phyloP scores from a whole-genome alignment of 2,797 vertebrate species.

The Momotus momota region DNA sequence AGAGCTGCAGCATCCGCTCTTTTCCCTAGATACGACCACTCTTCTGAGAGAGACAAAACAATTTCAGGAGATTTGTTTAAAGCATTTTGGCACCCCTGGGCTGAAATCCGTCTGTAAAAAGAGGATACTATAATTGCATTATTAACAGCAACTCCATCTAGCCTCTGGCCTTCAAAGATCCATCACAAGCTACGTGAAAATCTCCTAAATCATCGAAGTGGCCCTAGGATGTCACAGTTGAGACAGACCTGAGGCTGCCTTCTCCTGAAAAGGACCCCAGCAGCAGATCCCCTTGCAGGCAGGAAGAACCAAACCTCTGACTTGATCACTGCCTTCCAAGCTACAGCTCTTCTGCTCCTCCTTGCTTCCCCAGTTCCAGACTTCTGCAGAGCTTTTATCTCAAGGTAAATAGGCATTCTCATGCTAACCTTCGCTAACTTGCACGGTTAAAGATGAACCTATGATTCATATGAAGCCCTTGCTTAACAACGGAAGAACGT shows the following conservation, averaged over 20 bases:
- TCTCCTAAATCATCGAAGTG: not conserved
- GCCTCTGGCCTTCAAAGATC: not conserved
- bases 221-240: not conserved
- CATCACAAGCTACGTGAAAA: not conserved
- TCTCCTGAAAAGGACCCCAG: not conserved
- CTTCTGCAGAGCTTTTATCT: not conserved
- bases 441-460: not conserved
- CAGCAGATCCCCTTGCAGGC: not conserved
- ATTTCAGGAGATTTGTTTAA: not conserved
- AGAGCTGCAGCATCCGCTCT: not conserved
- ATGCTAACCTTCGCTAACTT: not conserved
- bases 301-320: not conserved
- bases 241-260: not conserved
- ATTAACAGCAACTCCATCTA: conserved; percentile 12
- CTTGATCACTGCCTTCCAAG: not conserved
- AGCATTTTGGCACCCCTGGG: not conserved
- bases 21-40: not conserved
- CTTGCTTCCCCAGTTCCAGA: not conserved
- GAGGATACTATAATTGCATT: not conserved
- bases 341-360: not conserved
- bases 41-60: not conserved
- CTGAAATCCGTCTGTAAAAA: not conserved
- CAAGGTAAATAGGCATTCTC: conserved; percentile 3
- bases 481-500: conserved; percentile 13
- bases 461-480: conserved; percentile 15